Evolutionary conservation across 2,888 invertebrate species (phyloP), one percentile per base, ranked within the genome.

Genomic region (Mythimna vitellina): DNA sequence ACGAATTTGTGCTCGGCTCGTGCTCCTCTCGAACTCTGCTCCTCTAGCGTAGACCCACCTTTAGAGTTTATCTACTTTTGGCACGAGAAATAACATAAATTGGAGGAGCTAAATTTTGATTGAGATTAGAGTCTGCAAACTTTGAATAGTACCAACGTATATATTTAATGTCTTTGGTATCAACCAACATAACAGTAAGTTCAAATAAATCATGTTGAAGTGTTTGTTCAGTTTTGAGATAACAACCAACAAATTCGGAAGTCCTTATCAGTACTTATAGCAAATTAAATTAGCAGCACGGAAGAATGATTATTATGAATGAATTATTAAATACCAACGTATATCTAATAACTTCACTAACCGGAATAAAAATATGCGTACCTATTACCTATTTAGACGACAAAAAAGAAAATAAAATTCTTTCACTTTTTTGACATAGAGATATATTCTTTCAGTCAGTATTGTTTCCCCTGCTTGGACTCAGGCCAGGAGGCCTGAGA

Each of bases 241-340:
- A 75, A 68, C 9, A 58, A 38, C 57, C 61, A 5, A 12, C n/a
- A 63, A 68, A 63, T 75, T 76, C 51, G 61, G 71, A 76, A 77
- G 71, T 62, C 9, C 51, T 62, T 77, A 76, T 77, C 57, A 65
- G 9, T 12, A 46, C 46, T 46, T 1, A 20, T 46, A 46, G 7
- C 5, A 53, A 66, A 60, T 58, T n/a, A 35, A 46, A n/a, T 46
- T 38, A 46, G 53, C 35, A 29, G n/a, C 9, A 5, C 20, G 10
- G 35, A 73, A 73, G 14, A 51, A n/a, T 12, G 14, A 29, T 56
- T 22, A 14, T 42, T 3, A 22, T 0, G 7, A 38, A 20, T 22
- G 46, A 46, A 20, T 17, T 46, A 46, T 46, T 46, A 17, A 46
- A 46, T 46, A 46, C 17, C 17, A 46, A 46, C 17, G 46, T 46